Conservation (phyloP, 2,797 vertebrate species). For the Ateles fusciceps region DNA sequence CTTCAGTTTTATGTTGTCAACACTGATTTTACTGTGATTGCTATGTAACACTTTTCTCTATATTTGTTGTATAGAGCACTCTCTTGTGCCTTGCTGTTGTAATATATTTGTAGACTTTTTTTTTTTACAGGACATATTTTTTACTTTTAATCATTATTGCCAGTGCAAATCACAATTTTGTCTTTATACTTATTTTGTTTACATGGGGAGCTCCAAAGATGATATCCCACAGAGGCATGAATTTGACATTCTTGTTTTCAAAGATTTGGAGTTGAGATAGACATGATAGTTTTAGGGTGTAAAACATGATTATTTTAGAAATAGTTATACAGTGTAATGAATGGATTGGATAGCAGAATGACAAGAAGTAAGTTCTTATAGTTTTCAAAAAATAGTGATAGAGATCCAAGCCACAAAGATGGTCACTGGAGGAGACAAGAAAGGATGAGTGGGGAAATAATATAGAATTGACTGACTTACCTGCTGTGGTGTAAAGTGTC, state of each 20-base stretch:
- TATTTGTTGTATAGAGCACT: background rate
- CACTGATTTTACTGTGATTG: background rate
- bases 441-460: background rate
- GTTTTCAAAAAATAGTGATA: background rate
- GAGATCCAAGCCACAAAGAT: background rate
- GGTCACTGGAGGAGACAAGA: background rate
- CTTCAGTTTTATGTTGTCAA: background rate
- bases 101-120: conserved; percentile 4
- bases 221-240: background rate
- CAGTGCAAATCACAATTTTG: background rate
- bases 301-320: background rate
- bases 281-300: background rate
- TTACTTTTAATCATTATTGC: background rate
- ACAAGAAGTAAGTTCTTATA: background rate
- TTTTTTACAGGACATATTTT: background rate
- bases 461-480: background rate
- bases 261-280: background rate
- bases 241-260: background rate
- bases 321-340: background rate
- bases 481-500: background rate
- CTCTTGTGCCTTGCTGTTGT: conserved; percentile 9
- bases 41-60: background rate
- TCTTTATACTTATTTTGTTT: background rate
- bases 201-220: background rate
- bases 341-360: background rate